Evolutionary conservation across 2,888 invertebrate genomes (phyloP).

Genomic region (Ennomos quercinarius): DNA sequence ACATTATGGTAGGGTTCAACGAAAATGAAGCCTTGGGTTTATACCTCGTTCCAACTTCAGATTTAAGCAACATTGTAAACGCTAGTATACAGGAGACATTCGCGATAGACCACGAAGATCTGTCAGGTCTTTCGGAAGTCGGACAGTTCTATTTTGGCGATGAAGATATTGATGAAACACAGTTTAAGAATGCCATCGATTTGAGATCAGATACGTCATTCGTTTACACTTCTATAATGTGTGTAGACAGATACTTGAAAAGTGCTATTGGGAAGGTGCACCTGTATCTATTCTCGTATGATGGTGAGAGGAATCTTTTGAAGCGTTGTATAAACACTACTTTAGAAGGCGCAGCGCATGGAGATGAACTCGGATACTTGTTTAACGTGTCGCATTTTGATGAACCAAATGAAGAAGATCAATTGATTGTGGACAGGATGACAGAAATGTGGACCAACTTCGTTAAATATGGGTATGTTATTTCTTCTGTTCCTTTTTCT

Average conservation of each 20-base stretch:
- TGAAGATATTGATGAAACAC: conserved; percentile 33
- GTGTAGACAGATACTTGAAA: conserved; percentile 41
- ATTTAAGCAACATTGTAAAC: conserved; percentile 38
- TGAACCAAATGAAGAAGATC: conserved; percentile 42
- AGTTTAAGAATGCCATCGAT: conserved; percentile 38
- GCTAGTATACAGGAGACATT: conserved; percentile 34
- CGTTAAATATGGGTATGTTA: conserved; percentile 50
- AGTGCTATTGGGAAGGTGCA: conserved; percentile 43
- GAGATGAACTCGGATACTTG: conserved; percentile 55
- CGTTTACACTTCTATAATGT: conserved; percentile 48
- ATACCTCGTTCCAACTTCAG: conserved; percentile 3
- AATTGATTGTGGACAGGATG: conserved; percentile 47
- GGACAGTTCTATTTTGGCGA: conserved; percentile 50
- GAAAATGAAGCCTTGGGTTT: conserved; percentile 40
- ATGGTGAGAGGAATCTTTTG: conserved; percentile 45
- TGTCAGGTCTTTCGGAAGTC: conserved; percentile 32
- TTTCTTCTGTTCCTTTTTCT: conserved; percentile 17
- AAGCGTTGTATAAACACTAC: conserved; percentile 42
- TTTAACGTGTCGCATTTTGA: conserved; percentile 40
- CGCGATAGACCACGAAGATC: conserved; percentile 38
- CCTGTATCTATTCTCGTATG: conserved; percentile 52
- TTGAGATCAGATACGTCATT: conserved; percentile 50
- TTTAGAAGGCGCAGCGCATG: conserved; percentile 48
- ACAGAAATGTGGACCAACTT: conserved; percentile 55
- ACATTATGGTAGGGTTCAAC: conserved; percentile 49